These are phyloP conservation scores for Drosophila melanica DNA, from an alignment of 1,140 invertebrate species.

Conservation along the genomic window DNA sequence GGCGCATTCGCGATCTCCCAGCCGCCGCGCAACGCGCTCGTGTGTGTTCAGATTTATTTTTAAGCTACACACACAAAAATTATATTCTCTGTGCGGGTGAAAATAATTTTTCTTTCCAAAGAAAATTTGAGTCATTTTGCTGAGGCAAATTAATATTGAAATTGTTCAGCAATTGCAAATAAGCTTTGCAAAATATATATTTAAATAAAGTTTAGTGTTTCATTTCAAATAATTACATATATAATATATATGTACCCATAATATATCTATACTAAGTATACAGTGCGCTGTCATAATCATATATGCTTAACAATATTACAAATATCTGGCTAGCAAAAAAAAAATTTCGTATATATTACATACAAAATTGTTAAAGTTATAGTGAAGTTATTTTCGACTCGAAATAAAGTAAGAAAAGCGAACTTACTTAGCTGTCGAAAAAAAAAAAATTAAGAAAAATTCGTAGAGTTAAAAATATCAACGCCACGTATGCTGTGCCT, in stretches of 20 bases:
- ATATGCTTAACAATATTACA: constrained; percentile 4
- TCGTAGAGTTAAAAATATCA: constrained; percentile 73
- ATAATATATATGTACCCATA: constrained; percentile 22
- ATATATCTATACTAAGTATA: constrained; percentile 40
- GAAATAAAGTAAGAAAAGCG: constrained; percentile 3
- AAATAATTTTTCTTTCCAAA: constrained; percentile 5
- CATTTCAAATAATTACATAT: background rate
- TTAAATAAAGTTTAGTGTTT: constrained; percentile 18
- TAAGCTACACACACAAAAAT: constrained; percentile 62
- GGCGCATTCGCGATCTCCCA: constrained; percentile 36
- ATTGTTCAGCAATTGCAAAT: background rate
- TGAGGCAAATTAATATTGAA: background rate
- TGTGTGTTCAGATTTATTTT: constrained; percentile 80
- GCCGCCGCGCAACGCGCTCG: constrained; percentile 56
- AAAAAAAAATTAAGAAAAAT: constrained; percentile 45
- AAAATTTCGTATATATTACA: background rate
- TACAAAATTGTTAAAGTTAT: constrained; percentile 6
- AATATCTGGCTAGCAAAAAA: background rate
- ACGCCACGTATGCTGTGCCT: constrained; percentile 69
- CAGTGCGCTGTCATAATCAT: constrained; percentile 56
- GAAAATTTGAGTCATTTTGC: background rate
- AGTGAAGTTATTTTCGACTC: background rate
- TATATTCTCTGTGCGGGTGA: constrained; percentile 53
- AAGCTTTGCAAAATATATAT: background rate
- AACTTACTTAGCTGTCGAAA: constrained; percentile 15